Evolutionary conservation across 2,888 invertebrate species (phyloP).

Genomic region (Thymelicus acteon): DNA sequence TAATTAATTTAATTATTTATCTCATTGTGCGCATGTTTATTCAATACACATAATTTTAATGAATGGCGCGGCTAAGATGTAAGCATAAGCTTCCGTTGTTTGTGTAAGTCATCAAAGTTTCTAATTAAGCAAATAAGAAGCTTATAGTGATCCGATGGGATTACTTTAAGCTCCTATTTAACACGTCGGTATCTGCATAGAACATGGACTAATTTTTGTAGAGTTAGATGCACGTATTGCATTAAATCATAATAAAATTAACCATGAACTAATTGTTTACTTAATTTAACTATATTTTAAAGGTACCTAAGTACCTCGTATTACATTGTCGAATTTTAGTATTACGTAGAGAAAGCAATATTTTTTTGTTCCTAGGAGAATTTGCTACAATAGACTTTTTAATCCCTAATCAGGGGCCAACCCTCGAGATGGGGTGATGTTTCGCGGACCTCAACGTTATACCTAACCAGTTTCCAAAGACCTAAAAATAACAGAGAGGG

Average conservation of each 20-base stretch:
- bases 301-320: no score
- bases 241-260: no score
- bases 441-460: conserved; percentile 67
- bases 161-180: conserved; percentile 37
- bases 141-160: conserved; percentile 46
- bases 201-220: neutral
- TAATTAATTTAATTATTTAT: conserved; percentile 82
- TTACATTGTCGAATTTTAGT: no score
- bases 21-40: conserved; percentile 72
- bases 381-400: conserved; percentile 50
- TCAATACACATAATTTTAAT: conserved; percentile 68
- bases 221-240: neutral
- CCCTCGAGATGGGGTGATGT: conserved; percentile 77
- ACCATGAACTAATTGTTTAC: no score
- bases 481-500: conserved; percentile 66
- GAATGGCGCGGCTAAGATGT: conserved; percentile 42
- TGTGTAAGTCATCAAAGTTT: conserved; percentile 26
- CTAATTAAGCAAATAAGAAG: conserved; percentile 23
- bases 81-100: conserved; percentile 36
- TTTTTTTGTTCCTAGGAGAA: neutral
- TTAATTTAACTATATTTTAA: no score
- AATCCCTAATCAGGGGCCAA: conserved; percentile 73
- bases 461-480: conserved; percentile 79
- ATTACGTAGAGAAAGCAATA: no score
- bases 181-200: neutral